phyloP scores from a whole-genome alignment of 2,888 invertebrate genomes.

The Melinaea marsaeus region DNA sequence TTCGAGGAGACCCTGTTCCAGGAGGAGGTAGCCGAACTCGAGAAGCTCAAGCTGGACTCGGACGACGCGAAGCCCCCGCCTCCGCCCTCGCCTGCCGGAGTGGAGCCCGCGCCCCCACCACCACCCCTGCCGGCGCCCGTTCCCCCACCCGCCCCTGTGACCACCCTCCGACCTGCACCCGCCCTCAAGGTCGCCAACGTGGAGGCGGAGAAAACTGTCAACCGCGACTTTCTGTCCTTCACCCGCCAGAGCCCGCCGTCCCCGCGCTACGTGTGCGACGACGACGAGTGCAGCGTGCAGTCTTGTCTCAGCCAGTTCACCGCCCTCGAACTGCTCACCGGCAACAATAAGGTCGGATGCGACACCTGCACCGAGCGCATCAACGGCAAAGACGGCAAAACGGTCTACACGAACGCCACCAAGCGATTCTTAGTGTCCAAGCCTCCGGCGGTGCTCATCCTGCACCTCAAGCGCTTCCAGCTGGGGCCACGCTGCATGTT shows the following conservation, averaged over 20 bases:
- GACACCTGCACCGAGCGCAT: conserved; percentile 90
- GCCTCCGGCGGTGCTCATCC: conserved; percentile 94
- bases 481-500: conserved; percentile 84
- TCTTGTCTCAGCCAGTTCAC: conserved; percentile 96
- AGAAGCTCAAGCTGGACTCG: conserved; percentile 60
- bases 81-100: conserved; percentile 47
- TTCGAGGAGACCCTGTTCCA: conserved; percentile 41
- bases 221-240: conserved; percentile 54
- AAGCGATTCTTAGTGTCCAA: conserved; percentile 91
- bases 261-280: conserved; percentile 84
- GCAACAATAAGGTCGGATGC: conserved; percentile 95
- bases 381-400: conserved; percentile 83
- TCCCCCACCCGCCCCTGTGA: conserved; percentile 36
- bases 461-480: conserved; percentile 97
- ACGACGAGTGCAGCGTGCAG: conserved; percentile 89
- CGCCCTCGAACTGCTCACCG: conserved; percentile 91
- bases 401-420: conserved; percentile 88
- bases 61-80: conserved; percentile 46
- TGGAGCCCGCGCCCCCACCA: conserved; percentile 41
- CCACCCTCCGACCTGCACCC: neutral
- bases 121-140: conserved; percentile 43
- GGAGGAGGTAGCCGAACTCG: conserved; percentile 44
- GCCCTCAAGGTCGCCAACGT: conserved; percentile 47
- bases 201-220: conserved; percentile 50
- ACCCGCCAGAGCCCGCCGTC: conserved; percentile 74